Base-by-base conservation (phyloP, 2,888 invertebrate genomes). In the Endotricha flammealis region DNA sequence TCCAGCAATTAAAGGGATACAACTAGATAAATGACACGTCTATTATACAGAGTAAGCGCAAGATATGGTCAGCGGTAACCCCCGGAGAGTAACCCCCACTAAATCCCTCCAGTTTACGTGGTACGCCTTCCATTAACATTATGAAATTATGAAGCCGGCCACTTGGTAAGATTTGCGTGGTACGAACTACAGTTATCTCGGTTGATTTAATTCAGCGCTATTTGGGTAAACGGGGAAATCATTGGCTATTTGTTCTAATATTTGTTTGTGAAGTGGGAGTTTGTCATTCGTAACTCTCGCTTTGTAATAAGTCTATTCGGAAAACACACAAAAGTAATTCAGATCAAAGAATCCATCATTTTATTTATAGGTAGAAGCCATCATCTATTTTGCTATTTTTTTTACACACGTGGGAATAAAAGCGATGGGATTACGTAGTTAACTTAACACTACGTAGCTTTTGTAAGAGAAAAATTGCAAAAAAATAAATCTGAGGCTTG, bases 81-180 rank as follows among this genome's bases (percentile, higher is more conserved):
- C 57, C 66, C 32, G 42, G 69, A 70, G 71, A 70, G 60, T 53
- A 51, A 55, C 61, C 63, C 32, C 57, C 67, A 72, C 71, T 80
- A 79, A 80, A 79, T 70, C 74, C 65, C 57, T 48, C 57, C 74
- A 73, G 68, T 81, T 81, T 81, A 81, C 73, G 73, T 64, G 60
- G 59, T 57, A 57, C 69, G 66, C 57, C 64, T 57, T 57, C 74
- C 65, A 72, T 80, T 80, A 78, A 77, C 76, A 78, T 80, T 82
- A 81, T 75, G 77, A 80, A 81, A 79, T 82, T 80, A 82, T 80
- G 80, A 80, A 75, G 65, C 64, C 62, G 48, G 48, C 77, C 65
- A 68, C 67, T 67, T 53, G 56, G 64, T 41, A 71, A 71, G 81
- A 80, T 79, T 79, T 74, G 71, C 71, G 70, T 64, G 56, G 55